Evolutionary conservation across 30 jellyfish, hydroid and myxozoan species (phyloP).

Genomic region (Phacellophora camtschatica): DNA sequence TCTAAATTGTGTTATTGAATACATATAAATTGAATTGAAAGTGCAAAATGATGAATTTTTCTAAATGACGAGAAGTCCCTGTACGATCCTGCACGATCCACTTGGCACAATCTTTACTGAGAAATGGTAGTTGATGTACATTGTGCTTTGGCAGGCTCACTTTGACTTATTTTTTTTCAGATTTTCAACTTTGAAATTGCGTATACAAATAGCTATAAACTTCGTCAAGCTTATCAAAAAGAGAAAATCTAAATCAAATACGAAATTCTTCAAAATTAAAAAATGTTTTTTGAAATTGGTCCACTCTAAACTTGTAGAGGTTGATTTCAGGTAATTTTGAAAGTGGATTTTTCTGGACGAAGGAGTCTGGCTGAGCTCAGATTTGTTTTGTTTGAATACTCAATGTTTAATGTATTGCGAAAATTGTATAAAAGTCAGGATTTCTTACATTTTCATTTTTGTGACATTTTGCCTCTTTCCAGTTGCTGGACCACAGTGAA

Average conservation of each 20-base stretch:
- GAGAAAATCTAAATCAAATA: too few species aligned
- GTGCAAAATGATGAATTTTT: not conserved
- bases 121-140: not conserved
- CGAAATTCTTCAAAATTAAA: too few species aligned
- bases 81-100: not conserved
- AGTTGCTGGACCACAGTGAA: not conserved
- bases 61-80: not conserved
- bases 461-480: too few species aligned
- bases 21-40: too few species aligned
- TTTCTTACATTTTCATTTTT: too few species aligned
- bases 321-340: not conserved
- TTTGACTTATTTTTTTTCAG: too few species aligned
- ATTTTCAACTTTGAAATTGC: too few species aligned
- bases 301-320: too few species aligned
- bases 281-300: too few species aligned
- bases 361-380: not conserved
- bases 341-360: not conserved
- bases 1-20: too few species aligned
- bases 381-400: not conserved
- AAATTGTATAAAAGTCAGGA: not conserved
- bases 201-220: too few species aligned
- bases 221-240: too few species aligned
- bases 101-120: not conserved
- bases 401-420: not conserved
- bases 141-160: not conserved